phyloP scores from a whole-genome alignment of 1,140 invertebrate species.

The Drosophila prosaltans region DNA sequence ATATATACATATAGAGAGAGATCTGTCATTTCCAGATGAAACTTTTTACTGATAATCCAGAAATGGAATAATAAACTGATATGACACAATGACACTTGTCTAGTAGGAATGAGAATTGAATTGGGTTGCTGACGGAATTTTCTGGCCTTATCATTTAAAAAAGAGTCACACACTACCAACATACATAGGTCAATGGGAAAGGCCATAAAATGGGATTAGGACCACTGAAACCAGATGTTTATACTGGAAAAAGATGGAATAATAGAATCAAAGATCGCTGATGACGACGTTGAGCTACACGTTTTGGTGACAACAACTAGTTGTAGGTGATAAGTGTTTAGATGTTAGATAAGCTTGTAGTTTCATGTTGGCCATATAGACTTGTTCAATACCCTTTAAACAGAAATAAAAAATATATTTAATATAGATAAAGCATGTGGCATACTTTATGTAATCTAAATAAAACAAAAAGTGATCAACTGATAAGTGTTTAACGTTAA shows the following conservation, averaged over 20 bases:
- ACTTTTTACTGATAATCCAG: constrained; percentile 51
- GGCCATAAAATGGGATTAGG: background rate
- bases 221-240: background rate
- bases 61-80: constrained; percentile 73
- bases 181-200: background rate
- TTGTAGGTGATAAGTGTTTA: constrained; percentile 3
- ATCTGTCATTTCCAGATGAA: no score
- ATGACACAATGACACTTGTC: constrained; percentile 58
- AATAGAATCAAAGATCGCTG: background rate
- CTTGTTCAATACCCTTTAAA: background rate
- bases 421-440: background rate
- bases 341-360: background rate
- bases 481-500: constrained; percentile 1
- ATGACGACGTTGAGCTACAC: background rate
- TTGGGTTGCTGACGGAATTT: background rate
- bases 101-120: no score
- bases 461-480: background rate
- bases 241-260: no score
- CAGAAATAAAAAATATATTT: background rate
- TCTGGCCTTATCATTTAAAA: background rate
- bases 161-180: no score
- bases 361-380: background rate
- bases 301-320: constrained; percentile 12
- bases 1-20: constrained; percentile 8
- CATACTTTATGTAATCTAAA: background rate